Evolutionary conservation across 2,113 vertebrate species (phyloP).

Genomic region (Colossoma macropomum): DNA sequence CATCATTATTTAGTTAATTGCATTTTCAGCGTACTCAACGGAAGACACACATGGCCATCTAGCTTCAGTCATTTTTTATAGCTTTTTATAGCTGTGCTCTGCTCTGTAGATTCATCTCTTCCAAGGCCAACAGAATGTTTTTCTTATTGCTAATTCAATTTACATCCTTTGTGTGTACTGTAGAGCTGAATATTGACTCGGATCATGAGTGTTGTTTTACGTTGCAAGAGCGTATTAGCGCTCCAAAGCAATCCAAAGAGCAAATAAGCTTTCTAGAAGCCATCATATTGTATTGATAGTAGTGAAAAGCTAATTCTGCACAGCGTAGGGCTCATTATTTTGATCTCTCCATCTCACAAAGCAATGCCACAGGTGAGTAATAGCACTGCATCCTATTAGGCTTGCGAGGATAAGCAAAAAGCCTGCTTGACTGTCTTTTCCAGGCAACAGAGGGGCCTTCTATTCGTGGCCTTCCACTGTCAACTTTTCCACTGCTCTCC

Average conservation of each 20-base stretch:
- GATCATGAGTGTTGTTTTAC: not conserved
- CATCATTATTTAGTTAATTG: not conserved
- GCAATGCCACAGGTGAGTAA: not conserved
- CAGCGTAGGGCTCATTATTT: not conserved
- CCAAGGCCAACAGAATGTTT: not conserved
- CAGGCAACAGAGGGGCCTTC: not conserved
- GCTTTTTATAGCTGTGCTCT: not conserved
- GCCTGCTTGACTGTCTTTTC: not conserved
- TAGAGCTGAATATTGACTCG: not conserved
- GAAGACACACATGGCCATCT: not conserved
- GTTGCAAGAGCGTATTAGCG: too few species aligned
- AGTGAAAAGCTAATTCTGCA: not conserved
- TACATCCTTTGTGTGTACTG: not conserved
- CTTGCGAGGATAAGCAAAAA: not conserved
- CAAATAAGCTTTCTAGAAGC: not conserved
- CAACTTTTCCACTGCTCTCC: not conserved
- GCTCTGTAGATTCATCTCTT: not conserved
- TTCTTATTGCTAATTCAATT: not conserved
- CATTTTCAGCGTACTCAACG: not conserved
- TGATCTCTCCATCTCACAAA: not conserved
- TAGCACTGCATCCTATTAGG: not conserved
- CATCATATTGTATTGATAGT: not conserved
- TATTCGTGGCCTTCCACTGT: slow-evolving; percentile 1
- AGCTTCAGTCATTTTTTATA: not conserved
- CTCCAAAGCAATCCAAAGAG: not conserved